Evolutionary conservation across 2,113 vertebrate genomes (phyloP).

Genomic region (Eupsittula cactorum): DNA sequence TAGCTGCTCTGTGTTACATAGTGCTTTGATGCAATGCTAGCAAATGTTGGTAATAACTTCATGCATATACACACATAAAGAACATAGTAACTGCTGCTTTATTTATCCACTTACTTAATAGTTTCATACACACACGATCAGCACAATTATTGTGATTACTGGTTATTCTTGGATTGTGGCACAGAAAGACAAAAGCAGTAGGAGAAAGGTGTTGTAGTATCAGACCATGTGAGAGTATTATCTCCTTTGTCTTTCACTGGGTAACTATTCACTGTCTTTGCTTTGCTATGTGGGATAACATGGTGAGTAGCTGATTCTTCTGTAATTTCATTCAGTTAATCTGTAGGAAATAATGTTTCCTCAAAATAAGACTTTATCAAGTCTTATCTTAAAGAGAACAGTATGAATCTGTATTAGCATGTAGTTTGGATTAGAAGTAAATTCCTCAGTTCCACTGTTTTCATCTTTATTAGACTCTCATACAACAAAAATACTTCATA

Average conservation of each 20-base stretch:
- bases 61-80: not conserved
- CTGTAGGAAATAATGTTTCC: not conserved
- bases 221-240: not conserved
- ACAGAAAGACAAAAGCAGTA: not conserved
- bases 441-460: not conserved
- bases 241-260: not conserved
- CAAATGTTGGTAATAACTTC: not conserved
- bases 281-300: not conserved
- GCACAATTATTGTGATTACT: not conserved
- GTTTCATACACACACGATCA: not conserved
- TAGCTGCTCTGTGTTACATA: fast-evolving
- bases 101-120: not conserved
- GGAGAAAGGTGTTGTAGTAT: not conserved
- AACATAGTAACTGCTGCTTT: not conserved
- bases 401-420: not conserved
- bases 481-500: not conserved
- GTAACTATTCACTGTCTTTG: not conserved
- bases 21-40: not conserved
- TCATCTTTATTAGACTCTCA: not conserved
- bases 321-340: not conserved
- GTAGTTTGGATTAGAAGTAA: not conserved
- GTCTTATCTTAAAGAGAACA: not conserved
- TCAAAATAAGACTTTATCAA: not conserved
- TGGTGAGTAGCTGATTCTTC: not conserved
- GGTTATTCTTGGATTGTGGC: not conserved